Base-by-base conservation (phyloP, 2,113 vertebrate species). In the Eptesicus fuscus region DNA sequence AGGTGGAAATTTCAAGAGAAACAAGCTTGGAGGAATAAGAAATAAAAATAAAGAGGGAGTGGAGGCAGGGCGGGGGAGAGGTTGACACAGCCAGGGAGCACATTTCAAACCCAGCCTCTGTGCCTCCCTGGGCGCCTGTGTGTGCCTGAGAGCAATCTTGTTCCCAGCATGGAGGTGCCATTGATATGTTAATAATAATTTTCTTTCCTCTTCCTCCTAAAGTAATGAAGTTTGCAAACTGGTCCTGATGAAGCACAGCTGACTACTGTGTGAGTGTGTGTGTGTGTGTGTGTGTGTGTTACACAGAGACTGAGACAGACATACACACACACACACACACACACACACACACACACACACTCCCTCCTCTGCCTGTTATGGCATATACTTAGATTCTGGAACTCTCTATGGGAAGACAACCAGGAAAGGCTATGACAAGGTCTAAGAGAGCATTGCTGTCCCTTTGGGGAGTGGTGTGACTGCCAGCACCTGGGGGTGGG, bases 1-100 rank as follows among this genome's bases (percentile, higher is more conserved):
- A 99, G 98, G 98, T 99, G 98, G 98, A 98, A 98, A 99, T 98
- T 98, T 98, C 98, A 98, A 98, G 98, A 96, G 95, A 98, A 98
- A 97, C 96, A 98, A 96, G 98, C 98, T 98, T 97, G 42, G 85
- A 98, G 97, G 95, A 97, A 94, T 94, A 63, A 90, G 90, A 97
- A 98, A 98, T 94, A 97, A 97, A 96, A 96, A 96, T 96, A 94
- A 17, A 77, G 76, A 77, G 94, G 92, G 93, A 96, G 80, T 32
- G 84, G 76, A 93, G 96, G 95, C 5, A 16, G 95, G 79, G 87
- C 2, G 69, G 74, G 56, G 94, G 96, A 98, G 96, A 96, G 89
- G 90, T 35, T 95, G 92, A 76, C 47, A 28, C 47, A 0, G 42
- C 96, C 97, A 89, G 4, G 49, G 97, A 93, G 71, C 97, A 63